Base-by-base conservation (phyloP, 2,113 vertebrate genomes). In the Cinclus mexicanus region DNA sequence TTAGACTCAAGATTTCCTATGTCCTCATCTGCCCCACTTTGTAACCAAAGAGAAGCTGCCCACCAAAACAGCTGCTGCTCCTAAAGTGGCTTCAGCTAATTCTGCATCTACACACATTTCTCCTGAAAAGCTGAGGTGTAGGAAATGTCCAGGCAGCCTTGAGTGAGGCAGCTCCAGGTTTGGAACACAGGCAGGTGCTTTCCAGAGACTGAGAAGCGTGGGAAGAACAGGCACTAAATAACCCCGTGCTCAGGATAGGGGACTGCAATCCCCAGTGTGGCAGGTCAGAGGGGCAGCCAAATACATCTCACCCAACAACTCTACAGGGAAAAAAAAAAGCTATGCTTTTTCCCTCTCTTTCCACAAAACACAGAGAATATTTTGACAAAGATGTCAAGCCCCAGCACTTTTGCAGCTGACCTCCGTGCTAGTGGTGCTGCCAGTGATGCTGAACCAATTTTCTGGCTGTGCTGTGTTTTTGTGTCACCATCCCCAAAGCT, bases 351-450 rank as follows among this genome's bases (percentile, higher is more conserved):
- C 8, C 6, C 10, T 47, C 14, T 64, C 41, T n/a, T 8, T 14
- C 26, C 17, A 28, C 5, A 21, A 41, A 84, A 69, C 7, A 53
- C 12, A 61, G 26, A 64, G 14, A 93, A 61, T 25, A 20, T 74
- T 71, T 74, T 84, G n/a, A 31, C 23, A 37, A 65, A 56, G 55
- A 81, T 8, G 28, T 81, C 22, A 57, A 84, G 37, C 23, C 37
- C 56, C 49, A 65, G n/a, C 12, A 57, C 22, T 49, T 81, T 69
- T 46, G 21, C 55, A 60, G 60, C 42, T 57, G 42, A 35, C 17
- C 37, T 44, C 17, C 0, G 3, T 19, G 26, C 28, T 12, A 17
- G 63, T 2, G 2, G 42, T 1, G 0, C 52, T 63, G 50, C 17
- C 42, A 41, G 50, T 7, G 47, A 35, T 0, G 0, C n/a, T 35